phyloP scores from a whole-genome alignment of 2,888 invertebrate species.

The Sinodicranocentrus sp. region DNA sequence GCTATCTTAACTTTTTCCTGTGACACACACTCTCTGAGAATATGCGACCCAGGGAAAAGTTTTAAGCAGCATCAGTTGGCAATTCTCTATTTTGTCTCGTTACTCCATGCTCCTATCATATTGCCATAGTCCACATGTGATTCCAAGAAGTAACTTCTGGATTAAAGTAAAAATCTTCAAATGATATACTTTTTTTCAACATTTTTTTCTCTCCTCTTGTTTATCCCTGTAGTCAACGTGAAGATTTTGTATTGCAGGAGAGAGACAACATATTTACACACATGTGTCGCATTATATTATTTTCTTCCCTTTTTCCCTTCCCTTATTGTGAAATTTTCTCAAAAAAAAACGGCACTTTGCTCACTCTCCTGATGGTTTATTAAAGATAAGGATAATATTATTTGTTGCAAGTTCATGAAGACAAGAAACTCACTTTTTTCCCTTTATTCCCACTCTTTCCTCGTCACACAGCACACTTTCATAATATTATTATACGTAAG shows the following conservation, averaged over 20 bases:
- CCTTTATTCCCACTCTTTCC: slow-evolving; percentile 15
- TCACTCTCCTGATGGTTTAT: slow-evolving; percentile 50
- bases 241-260: neutral
- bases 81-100: slow-evolving; percentile 18
- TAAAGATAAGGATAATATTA: slow-evolving; percentile 56
- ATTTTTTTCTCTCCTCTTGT: slow-evolving; percentile 6
- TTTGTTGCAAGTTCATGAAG: slow-evolving; percentile 60
- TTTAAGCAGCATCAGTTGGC: slow-evolving; percentile 24
- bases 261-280: slow-evolving; percentile 7
- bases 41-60: too few relatives aligned
- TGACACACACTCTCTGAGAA: too few relatives aligned
- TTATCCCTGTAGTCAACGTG: neutral
- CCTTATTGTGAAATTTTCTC: slow-evolving; percentile 32
- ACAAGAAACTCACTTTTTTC: slow-evolving; percentile 32
- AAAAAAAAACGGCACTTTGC: slow-evolving; percentile 27
- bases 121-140: neutral
- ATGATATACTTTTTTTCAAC: slow-evolving; percentile 20
- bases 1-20: too few relatives aligned
- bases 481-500: slow-evolving; percentile 41
- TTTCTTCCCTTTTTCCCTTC: slow-evolving; percentile 4
- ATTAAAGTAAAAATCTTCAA: slow-evolving; percentile 39
- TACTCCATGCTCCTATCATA: neutral
- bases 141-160: slow-evolving; percentile 14
- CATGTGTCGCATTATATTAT: slow-evolving; percentile 24
- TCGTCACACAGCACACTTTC: slow-evolving; percentile 21